phyloP scores from a whole-genome alignment of 2,113 vertebrate species.

The Terrapene triunguis region DNA sequence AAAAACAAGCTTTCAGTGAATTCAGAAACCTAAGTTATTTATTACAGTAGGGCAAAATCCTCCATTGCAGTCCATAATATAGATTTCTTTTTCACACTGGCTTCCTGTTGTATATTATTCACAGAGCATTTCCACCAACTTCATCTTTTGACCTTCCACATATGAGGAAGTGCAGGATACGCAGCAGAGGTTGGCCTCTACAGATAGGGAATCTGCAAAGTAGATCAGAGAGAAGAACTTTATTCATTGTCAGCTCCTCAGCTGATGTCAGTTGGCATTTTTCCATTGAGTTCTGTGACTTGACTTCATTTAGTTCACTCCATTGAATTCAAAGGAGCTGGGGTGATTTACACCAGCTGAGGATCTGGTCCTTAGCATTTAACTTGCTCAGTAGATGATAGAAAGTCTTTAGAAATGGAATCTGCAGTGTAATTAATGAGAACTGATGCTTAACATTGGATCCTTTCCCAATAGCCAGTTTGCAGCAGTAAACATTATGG shows the following conservation, averaged over 20 bases:
- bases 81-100: neutral
- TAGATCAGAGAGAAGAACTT: constrained; percentile 34
- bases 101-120: neutral
- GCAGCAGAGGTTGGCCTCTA: constrained; percentile 22
- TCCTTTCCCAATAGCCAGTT: constrained; percentile 54
- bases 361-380: constrained; percentile 44
- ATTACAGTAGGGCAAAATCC: neutral
- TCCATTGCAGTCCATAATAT: neutral
- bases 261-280: constrained; percentile 12
- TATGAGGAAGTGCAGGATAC: neutral
- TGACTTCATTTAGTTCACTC: constrained; percentile 56
- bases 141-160: constrained; percentile 44
- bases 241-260: constrained; percentile 50
- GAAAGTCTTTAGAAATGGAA: constrained; percentile 65
- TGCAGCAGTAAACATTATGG: constrained; percentile 43
- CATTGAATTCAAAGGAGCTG: constrained; percentile 1
- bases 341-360: constrained; percentile 48
- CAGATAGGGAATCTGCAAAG: constrained; percentile 39
- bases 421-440: constrained; percentile 65
- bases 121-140: neutral
- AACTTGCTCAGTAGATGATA: constrained; percentile 56
- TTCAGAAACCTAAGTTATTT: neutral
- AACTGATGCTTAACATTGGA: constrained; percentile 53
- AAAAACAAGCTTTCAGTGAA: neutral
- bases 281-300: constrained; percentile 49